Base-by-base conservation (phyloP, 2,797 vertebrate genomes). In the Danio tinwini region DNA sequence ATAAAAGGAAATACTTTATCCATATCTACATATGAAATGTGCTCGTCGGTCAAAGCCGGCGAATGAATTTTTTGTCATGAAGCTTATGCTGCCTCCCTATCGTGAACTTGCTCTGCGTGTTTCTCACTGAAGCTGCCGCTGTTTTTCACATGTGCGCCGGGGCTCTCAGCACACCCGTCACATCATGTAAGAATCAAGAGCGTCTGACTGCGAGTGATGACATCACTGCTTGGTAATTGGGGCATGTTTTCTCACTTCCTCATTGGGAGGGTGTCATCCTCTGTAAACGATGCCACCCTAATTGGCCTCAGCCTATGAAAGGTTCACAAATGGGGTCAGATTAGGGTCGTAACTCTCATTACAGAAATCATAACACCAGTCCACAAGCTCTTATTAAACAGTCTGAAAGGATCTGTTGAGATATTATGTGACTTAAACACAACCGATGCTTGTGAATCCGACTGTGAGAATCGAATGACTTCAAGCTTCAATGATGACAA, bases 401-500 rank as follows among this genome's bases (percentile, higher is more conserved):
- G 79, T 69, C 76, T 81, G 69, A 65, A 76, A 86, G 82, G 82
- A 9, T 61, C 59, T 39, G 49, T 44, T 74, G 81, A 19, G 53
- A 74, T 21, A 76, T 74, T 76, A 82, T 74, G 80, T 80, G 74
- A 86, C 85, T 86, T 87, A 68, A 77, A 62, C 79, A 85, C 82
- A 80, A 81, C 87, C 87, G 82, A 90, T 89, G 82, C 85, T 85
- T 87, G 50, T 45, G 68, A 82, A 72, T 67, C 68, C 63, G 17
- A 78, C 67, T 37, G 80, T 58, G 5, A 61, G 76, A 68, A 69
- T 78, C 55, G 14, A 67, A 76, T 67, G 16, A 56, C 56, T 50
- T 69, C 44, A 59, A 77, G 75, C 75, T 69, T 69, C 53, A 69
- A 19, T 49, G 53, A 42, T 69, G 49, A 63, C 16, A 50, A 58